phyloP scores from a whole-genome alignment of 2,888 invertebrate genomes.

The Pachycephus smyrnensis region DNA sequence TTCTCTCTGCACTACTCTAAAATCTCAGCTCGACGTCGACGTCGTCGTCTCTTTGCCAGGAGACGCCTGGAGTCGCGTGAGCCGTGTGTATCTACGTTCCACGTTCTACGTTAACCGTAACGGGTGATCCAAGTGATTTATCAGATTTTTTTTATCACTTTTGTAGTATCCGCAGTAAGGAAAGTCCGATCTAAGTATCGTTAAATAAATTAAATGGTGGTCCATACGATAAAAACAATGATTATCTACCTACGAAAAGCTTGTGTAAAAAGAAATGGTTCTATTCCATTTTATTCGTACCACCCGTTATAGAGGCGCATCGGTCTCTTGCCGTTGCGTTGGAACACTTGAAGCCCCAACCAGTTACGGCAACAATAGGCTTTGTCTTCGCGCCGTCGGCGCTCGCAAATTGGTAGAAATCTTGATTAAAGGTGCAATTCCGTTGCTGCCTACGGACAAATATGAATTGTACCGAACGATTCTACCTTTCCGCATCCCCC shows the following conservation, averaged over 20 bases:
- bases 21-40: neutral
- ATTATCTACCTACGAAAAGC: neutral
- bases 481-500: neutral
- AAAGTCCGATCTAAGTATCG: neutral
- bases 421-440: constrained; percentile 67
- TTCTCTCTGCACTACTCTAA: neutral
- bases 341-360: constrained; percentile 66
- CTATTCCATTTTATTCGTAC: neutral
- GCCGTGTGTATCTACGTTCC: constrained; percentile 30
- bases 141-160: neutral
- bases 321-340: constrained; percentile 51
- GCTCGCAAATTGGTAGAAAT: constrained; percentile 67
- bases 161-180: neutral
- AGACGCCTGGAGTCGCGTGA: constrained; percentile 34
- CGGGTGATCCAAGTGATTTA: constrained; percentile 24
- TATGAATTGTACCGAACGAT: constrained; percentile 53
- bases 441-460: constrained; percentile 57
- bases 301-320: constrained; percentile 31
- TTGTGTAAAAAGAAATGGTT: neutral
- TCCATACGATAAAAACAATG: neutral
- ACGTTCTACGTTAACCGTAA: constrained; percentile 29
- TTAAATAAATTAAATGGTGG: neutral
- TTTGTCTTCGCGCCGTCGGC: constrained; percentile 67
- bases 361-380: constrained; percentile 67
- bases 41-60: constrained; percentile 34